Percentiles rank a stretch among this genome's conserved stretches.
These are phyloP conservation scores for Carterocephalus palaemon DNA, from an alignment of 2,888 invertebrate genomes.

Conservation along the genomic window DNA sequence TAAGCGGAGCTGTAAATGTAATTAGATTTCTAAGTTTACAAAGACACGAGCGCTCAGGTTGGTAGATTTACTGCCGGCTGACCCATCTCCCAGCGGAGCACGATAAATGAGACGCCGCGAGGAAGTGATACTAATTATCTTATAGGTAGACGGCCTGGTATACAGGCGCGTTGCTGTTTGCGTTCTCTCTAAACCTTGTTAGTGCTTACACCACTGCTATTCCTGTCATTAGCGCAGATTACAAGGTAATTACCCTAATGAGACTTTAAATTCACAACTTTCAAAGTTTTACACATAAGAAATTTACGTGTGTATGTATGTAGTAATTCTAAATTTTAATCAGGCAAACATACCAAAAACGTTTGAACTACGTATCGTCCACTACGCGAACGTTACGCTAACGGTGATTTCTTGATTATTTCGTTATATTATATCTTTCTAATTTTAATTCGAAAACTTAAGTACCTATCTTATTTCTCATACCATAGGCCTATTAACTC, in stretches of 20 bases:
- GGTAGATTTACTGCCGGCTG: slow-evolving; percentile 76
- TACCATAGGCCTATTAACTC: too few species aligned
- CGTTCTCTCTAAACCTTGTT: slow-evolving; percentile 66
- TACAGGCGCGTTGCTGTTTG: slow-evolving; percentile 57
- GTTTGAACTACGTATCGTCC: too few species aligned
- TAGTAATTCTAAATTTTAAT: too few species aligned
- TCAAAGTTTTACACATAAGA: not conserved
- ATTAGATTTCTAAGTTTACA: slow-evolving; percentile 78
- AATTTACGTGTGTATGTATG: too few species aligned
- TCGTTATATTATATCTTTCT: too few species aligned
- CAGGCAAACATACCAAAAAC: too few species aligned
- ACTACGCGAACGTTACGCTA: too few species aligned
- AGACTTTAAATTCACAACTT: slow-evolving; percentile 11
- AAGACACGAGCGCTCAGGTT: slow-evolving; percentile 76
- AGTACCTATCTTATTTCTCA: too few species aligned
- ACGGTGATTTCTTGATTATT: too few species aligned
- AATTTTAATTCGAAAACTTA: too few species aligned
- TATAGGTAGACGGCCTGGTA: slow-evolving; percentile 43
- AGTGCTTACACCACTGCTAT: slow-evolving; percentile 43
- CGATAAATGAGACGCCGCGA: slow-evolving; percentile 75
- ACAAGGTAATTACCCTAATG: slow-evolving; percentile 6
- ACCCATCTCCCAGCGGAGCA: slow-evolving; percentile 70
- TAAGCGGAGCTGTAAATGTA: slow-evolving; percentile 75
- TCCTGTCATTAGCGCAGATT: slow-evolving; percentile 23
- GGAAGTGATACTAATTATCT: slow-evolving; percentile 77